Evolutionary conservation across 2,888 invertebrate species (phyloP), one percentile per base, ranked within the genome.

Genomic region (Plagodis pulveraria): DNA sequence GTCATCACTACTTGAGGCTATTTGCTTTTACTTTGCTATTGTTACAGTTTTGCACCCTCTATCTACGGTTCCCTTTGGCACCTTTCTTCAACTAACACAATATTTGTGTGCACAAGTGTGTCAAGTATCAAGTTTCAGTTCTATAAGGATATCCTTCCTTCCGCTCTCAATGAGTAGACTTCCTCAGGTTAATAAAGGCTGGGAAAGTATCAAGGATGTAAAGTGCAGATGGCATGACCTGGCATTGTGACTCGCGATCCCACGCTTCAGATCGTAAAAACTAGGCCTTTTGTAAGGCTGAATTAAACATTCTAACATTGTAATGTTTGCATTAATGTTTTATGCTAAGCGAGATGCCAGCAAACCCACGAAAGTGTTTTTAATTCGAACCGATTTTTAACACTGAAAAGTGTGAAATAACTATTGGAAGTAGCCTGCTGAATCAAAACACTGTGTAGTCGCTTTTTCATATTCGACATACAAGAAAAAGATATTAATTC

Each of bases 21-120:
- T 22, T 2, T 22, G 22, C 22, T 22, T n/a, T n/a, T n/a, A n/a
- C n/a, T n/a, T n/a, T n/a, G n/a, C n/a, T n/a, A n/a, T n/a, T n/a
- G n/a, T n/a, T 22, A 22, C 22, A 22, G 22, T 22, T 22, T 22
- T 22, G 2, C 22, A 41, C n/a, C 41, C 6, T 41, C 6, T 38
- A 6, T 41, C 6, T 38, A 6, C n/a, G 10, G 11, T 11, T 11
- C 10, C 11, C 4, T n/a, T 11, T 42, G 6, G 11, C 42, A 11
- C 42, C 42, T 6, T 5, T 42, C 42, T 6, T 42, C 42, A 42
- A 42, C 4, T 42, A 42, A 6, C 59, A 45, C 9, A 45, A 33
- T 43, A 10, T 34, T 12, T 72, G 66, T 70, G 53, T 69, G 58
- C 66, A 70, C 73, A 73, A 74, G 73, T 74, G 73, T 71, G 67